Conservation (phyloP, 2,888 invertebrate genomes). For the Rhimphoctona megacephalus region DNA sequence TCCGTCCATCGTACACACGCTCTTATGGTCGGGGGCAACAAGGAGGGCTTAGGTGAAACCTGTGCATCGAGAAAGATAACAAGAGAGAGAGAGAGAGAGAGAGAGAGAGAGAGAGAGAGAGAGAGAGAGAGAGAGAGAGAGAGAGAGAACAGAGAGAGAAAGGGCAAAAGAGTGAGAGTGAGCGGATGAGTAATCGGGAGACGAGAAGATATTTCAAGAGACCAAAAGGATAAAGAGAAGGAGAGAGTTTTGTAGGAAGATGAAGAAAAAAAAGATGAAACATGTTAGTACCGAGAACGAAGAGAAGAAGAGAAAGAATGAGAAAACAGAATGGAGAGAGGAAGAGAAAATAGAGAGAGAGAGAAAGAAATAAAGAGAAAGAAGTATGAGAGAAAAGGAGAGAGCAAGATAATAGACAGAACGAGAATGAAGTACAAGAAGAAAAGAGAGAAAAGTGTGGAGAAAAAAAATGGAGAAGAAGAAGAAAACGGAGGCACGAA, state of each 20-base stretch:
- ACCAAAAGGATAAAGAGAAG: slow-evolving; percentile 52
- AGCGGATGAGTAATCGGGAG: slow-evolving; percentile 52
- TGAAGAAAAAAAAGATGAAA: slow-evolving; percentile 62
- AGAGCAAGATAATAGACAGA: slow-evolving; percentile 56
- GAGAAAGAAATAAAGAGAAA: slow-evolving; percentile 47
- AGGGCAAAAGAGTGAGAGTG: slow-evolving; percentile 64
- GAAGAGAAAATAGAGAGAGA: slow-evolving; percentile 25
- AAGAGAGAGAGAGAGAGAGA: slow-evolving; percentile 66
- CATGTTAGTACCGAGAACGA: slow-evolving; percentile 45
- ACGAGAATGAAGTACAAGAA: slow-evolving; percentile 55
- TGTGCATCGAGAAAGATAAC: slow-evolving; percentile 58
- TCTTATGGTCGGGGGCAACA: slow-evolving; percentile 54
- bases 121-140: slow-evolving; percentile 59
- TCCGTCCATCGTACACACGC: slow-evolving; percentile 56
- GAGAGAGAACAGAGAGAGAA: slow-evolving; percentile 70
- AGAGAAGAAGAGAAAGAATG: slow-evolving; percentile 32
- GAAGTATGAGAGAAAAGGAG: slow-evolving; percentile 52
- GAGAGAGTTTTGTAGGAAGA: slow-evolving; percentile 70
- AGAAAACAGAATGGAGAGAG: slow-evolving; percentile 64
- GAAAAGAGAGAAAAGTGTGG: slow-evolving; percentile 66
- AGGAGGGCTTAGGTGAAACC: slow-evolving; percentile 64
- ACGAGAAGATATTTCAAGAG: slow-evolving; percentile 51
- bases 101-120: slow-evolving; percentile 70
- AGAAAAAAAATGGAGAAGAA: slow-evolving; percentile 53
- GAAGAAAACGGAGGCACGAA: slow-evolving; percentile 71